Evolutionary conservation across 2,797 vertebrate genomes (phyloP).

Genomic region (Takifugu rubripes): DNA sequence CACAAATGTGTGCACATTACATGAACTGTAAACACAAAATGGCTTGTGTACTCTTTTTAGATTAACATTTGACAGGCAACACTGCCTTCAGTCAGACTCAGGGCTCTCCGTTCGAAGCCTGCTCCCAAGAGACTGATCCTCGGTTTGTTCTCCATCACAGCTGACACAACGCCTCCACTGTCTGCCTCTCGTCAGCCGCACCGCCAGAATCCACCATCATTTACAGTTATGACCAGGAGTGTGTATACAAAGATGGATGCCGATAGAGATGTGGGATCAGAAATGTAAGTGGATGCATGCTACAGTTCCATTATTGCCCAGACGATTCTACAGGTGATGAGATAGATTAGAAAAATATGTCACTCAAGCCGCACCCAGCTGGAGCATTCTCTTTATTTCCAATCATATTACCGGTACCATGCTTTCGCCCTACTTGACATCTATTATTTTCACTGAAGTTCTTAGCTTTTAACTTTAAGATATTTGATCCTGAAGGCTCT

Average conservation of each 20-base stretch:
- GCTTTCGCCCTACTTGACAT: neutral
- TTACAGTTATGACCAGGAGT: constrained; percentile 21
- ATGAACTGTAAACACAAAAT: constrained; percentile 15
- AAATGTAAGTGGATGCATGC: neutral
- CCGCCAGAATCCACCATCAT: constrained; percentile 35
- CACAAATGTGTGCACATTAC: constrained; percentile 7
- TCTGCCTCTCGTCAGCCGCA: constrained; percentile 49
- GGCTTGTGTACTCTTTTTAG: constrained; percentile 28
- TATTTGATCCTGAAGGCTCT: neutral
- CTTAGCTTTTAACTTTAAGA: neutral
- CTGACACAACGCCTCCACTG: constrained; percentile 51
- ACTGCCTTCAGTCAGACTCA: constrained; percentile 43
- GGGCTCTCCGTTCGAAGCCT: constrained; percentile 25
- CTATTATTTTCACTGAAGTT: neutral
- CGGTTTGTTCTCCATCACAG: constrained; percentile 50
- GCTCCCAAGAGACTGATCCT: constrained; percentile 35
- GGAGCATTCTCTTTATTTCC: constrained; percentile 18
- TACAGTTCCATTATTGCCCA: neutral
- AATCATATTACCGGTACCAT: constrained; percentile 3
- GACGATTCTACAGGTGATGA: neutral
- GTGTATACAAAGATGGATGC: neutral
- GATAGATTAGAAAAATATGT: neutral
- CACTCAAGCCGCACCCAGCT: constrained; percentile 29
- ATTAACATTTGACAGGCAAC: constrained; percentile 53
- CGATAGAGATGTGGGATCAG: neutral